Evolutionary conservation across 2,797 vertebrate genomes (phyloP), one percentile per base, ranked within the genome.

Genomic region (Macroramphosus scolopax): DNA sequence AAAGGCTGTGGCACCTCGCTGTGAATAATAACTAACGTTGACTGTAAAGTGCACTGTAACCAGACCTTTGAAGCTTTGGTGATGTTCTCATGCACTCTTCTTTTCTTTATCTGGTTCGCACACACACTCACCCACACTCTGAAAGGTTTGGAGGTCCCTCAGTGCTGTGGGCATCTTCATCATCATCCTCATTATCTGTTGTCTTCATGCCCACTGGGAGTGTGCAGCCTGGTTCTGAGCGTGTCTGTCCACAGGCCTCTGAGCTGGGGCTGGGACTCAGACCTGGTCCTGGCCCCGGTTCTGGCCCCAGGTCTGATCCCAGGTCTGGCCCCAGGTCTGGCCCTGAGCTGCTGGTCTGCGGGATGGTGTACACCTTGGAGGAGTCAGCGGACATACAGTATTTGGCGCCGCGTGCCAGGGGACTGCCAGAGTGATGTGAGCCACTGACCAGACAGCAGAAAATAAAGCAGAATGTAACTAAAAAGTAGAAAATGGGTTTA

Each of bases 311-410:
- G 81, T 81, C 80, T 95, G 92, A 72, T 44, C 51, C 80, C 6
- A 68, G 72, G 36, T 56, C 72, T 3, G 66, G 41, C 15, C 42
- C 47, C 0, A 78, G 74, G 12, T 68, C 68, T 9, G 78, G 54
- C 53, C 76, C 84, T 53, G 44, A 61, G 14, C 83, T 82, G 18
- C 83, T 83, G 35, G 81, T 81, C 80, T 95, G 92, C 0, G 94
- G 89, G 72, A 93, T 89, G 77, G 95, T 94, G 73, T 93, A 95
- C 72, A 92, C 93, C 88, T 92, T 94, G 85, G 92, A 93, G n/a
- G 89, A 91, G 86, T 96, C 95, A 74, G 95, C 85, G 25, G 92
- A 94, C 29, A 92, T 88, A 38, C 89, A 91, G 74, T 82, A 89
- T 65, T 93, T 91, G 57, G 92, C 89, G 49, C 92, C 91, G 43